Evolutionary conservation across 1,140 invertebrate species (phyloP).

Genomic region (Sesamia nonagrioides): DNA sequence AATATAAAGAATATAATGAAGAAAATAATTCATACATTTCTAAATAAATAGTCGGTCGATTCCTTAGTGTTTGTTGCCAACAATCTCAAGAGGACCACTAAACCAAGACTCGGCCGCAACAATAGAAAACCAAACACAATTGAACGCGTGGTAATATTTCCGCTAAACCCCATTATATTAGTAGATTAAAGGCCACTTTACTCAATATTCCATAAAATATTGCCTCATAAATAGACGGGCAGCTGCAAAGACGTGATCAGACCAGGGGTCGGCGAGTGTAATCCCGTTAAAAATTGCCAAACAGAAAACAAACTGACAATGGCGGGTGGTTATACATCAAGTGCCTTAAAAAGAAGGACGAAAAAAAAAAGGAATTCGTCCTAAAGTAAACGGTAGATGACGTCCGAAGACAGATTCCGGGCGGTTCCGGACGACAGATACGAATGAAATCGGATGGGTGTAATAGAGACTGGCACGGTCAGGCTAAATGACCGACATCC

Average conservation of each 20-base stretch:
- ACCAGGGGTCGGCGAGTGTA: conserved; percentile 63
- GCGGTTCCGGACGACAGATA: conserved; percentile 77
- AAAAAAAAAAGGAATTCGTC: conserved; percentile 59
- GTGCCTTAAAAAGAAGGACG: conserved; percentile 71
- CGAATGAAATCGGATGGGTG: conserved; percentile 82
- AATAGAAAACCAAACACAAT: conserved; percentile 82
- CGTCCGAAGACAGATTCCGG: conserved; percentile 74
- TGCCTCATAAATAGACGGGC: conserved; percentile 82
- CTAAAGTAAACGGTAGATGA: conserved; percentile 67
- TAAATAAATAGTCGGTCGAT: conserved; percentile 10
- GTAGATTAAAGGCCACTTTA: conserved; percentile 86
- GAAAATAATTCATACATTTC: conserved; percentile 12
- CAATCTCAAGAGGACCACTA: conserved; percentile 67
- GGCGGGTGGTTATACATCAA: conserved; percentile 74
- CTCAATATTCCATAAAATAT: conserved; percentile 87
- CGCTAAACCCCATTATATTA: conserved; percentile 80
- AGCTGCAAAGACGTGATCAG: conserved; percentile 80
- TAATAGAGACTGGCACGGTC: conserved; percentile 81
- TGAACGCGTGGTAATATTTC: conserved; percentile 65
- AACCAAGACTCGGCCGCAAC: conserved; percentile 56
- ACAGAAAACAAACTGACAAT: conserved; percentile 83
- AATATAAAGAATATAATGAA: not conserved
- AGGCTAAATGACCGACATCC: conserved; percentile 84
- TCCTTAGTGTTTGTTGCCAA: conserved; percentile 49
- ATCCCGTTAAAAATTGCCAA: conserved; percentile 87